Evolutionary conservation across 2,113 vertebrate species (phyloP).

Genomic region (Seriola dumerili): DNA sequence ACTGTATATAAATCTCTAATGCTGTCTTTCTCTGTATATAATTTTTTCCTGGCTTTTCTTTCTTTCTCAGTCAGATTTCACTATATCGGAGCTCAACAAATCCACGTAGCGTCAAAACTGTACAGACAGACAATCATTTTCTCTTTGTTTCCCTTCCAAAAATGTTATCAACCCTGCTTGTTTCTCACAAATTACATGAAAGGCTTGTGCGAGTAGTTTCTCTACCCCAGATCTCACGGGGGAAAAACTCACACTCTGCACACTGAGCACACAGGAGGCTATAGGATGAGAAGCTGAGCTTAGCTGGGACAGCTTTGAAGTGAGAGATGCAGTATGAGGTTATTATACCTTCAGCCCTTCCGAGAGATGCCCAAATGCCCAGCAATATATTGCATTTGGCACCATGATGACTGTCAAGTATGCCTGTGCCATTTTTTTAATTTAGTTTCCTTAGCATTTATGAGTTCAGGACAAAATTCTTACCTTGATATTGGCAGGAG

Average conservation of each 20-base stretch:
- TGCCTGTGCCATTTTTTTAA: constrained; percentile 8
- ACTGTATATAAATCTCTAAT: constrained; percentile 85
- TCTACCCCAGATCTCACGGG: constrained; percentile 35
- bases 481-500: constrained; percentile 17
- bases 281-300: constrained; percentile 54
- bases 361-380: constrained; percentile 61
- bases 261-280: constrained; percentile 52
- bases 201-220: constrained; percentile 56
- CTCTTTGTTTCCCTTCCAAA: constrained; percentile 60
- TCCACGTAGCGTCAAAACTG: constrained; percentile 72
- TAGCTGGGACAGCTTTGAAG: constrained; percentile 69
- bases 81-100: constrained; percentile 73
- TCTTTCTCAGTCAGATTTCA: constrained; percentile 73
- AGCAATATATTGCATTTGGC: constrained; percentile 59
- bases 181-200: constrained; percentile 65
- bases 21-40: constrained; percentile 82
- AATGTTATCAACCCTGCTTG: constrained; percentile 58
- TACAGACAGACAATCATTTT: constrained; percentile 78
- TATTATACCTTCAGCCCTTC: constrained; percentile 66
- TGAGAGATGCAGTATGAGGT: constrained; percentile 64
- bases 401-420: constrained; percentile 53
- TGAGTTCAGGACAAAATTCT: constrained; percentile 22
- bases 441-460: constrained; percentile 34
- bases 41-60: constrained; percentile 70
- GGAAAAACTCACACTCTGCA: constrained; percentile 37